Percentiles rank a stretch among this genome's conserved stretches.
Evolutionary conservation across 2,113 vertebrate species (phyloP).

Genomic region (Pygathrix nemaeus): DNA sequence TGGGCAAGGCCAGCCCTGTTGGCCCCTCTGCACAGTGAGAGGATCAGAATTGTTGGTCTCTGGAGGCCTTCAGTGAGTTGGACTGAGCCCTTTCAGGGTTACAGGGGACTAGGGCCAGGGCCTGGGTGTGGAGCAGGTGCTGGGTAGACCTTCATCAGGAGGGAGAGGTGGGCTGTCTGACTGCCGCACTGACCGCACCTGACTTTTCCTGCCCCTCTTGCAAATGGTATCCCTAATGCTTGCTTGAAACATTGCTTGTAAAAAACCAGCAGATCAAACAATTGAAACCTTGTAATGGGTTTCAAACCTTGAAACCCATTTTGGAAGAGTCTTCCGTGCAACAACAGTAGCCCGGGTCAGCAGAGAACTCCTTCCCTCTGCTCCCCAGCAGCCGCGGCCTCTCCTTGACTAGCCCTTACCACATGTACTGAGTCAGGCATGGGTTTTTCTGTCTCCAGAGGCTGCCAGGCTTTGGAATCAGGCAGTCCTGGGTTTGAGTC

Average conservation of each 20-base stretch:
- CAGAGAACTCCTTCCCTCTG: background rate
- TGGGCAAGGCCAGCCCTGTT: background rate
- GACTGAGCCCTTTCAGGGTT: background rate
- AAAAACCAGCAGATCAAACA: too few species aligned
- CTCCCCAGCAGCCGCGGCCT: background rate
- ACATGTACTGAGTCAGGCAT: background rate
- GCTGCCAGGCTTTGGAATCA: background rate
- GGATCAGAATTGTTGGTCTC: background rate
- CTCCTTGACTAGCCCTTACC: too few species aligned
- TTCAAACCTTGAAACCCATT: too few species aligned
- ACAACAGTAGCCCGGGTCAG: rapidly evolving
- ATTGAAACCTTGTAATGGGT: too few species aligned
- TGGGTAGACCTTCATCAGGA: background rate
- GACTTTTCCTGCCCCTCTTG: background rate
- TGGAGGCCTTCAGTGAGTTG: background rate
- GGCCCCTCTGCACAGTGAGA: background rate
- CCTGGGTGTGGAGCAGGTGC: background rate
- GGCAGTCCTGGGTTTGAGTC: background rate
- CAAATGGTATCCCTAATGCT: too few species aligned
- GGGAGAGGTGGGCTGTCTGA: background rate
- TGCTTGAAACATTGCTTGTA: too few species aligned
- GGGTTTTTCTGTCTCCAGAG: background rate
- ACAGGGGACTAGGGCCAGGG: background rate
- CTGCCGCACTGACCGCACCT: rapidly evolving
- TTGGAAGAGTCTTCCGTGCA: background rate